Evolutionary conservation across 2,888 invertebrate species (phyloP), one percentile per base, ranked within the genome.

Genomic region (Syritta pipiens): DNA sequence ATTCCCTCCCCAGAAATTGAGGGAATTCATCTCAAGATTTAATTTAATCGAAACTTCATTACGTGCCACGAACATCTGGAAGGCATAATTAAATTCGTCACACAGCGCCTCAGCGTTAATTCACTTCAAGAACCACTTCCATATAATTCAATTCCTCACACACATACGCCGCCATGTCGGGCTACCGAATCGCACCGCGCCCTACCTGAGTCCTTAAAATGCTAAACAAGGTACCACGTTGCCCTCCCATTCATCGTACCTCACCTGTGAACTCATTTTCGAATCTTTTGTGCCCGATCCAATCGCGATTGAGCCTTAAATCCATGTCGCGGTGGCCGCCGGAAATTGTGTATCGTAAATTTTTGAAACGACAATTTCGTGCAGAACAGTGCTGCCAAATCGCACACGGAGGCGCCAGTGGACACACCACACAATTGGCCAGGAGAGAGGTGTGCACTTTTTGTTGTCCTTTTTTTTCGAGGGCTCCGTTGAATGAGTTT

Each of bases 341-440:
- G n/a, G 24, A 65, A 51, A 74, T 65, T 42, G 51, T 65, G 57
- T 59, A n/a, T n/a, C 57, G 28, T 74, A 44, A 65, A 74, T 74
- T 59, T 74, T 74, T 67, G 51, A 74, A 37, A 49, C 30, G 26
- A 57, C 40, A 63, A 20, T 32, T 57, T 46, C 46, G 20, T n/a
- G 5, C 44, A 42, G 20, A 17, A 22, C 28, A 10, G 1, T 20
- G 4, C 19, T 19, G 6, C 20, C 4, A 9, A 20, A 44, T 24
- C 44, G 4, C 51, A 37, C n/a, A 24, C n/a, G 19, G 6, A 28
- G 26, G 9, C 20, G 5, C 4, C n/a, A n/a, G n/a, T n/a, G n/a
- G n/a, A n/a, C 19, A 48, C 17, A 28, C 17, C 9, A 12, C 40
- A 19, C 26, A 48, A 55, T n/a, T 20, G 14, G n/a, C 9, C 24